Conservation (phyloP, 1,140 invertebrate species). For the Drosophila orena region DNA sequence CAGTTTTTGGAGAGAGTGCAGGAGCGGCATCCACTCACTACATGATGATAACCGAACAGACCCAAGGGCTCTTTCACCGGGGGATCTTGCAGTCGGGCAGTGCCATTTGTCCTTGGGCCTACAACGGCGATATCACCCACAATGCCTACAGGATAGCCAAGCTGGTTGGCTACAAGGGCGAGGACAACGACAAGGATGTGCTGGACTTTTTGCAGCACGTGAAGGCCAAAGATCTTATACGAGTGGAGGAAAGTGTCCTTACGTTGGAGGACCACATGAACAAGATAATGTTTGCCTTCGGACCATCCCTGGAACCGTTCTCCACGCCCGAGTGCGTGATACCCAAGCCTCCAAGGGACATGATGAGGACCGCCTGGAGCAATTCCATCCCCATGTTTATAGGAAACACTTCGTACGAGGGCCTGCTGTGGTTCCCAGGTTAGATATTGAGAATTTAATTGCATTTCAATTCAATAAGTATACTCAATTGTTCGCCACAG, state of each 20-base stretch:
- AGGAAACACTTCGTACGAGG: conserved; percentile 84
- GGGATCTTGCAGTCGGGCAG: conserved; percentile 85
- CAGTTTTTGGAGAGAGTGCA: conserved; percentile 85
- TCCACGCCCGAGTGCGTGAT: conserved; percentile 71
- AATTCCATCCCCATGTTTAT: conserved; percentile 85
- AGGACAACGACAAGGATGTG: conserved; percentile 74
- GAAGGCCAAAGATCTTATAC: conserved; percentile 86
- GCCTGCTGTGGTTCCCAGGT: conserved; percentile 74
- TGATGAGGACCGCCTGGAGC: conserved; percentile 82
- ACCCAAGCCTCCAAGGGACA: conserved; percentile 70
- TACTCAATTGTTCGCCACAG: conserved; percentile 19
- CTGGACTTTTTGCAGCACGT: conserved; percentile 64
- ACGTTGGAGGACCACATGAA: conserved; percentile 60
- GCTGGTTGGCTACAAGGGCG: conserved; percentile 73
- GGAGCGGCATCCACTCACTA: conserved; percentile 86
- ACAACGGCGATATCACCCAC: conserved; percentile 48
- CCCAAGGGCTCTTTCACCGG: conserved; percentile 85
- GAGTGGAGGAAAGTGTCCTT: conserved; percentile 66
- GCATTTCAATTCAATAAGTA: no score
- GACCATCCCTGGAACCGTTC: conserved; percentile 82
- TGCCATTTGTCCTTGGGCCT: conserved; percentile 65
- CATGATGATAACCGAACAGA: conserved; percentile 86
- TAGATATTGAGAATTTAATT: neutral
- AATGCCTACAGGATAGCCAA: conserved; percentile 68
- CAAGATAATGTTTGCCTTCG: conserved; percentile 70